A percentile compares a stretch with the other conserved stretches of the same genome.
Conservation (phyloP, 2,888 invertebrate genomes). For the Macropis europaea region DNA sequence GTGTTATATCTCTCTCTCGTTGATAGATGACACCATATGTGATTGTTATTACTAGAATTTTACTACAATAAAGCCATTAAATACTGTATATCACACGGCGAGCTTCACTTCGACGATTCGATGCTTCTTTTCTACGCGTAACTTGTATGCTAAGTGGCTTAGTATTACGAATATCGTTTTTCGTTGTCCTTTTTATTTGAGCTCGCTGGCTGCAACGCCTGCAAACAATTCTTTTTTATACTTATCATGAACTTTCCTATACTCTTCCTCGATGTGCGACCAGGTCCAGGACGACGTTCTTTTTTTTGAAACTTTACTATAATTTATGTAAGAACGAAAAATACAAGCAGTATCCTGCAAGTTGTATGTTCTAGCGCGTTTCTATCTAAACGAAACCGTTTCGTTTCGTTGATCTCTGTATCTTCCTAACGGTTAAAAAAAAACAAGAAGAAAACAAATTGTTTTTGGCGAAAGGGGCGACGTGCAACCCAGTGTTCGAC, state of each 20-base stretch:
- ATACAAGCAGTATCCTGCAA: not conserved
- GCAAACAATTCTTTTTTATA: conserved; percentile 32
- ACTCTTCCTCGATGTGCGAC: conserved; percentile 37
- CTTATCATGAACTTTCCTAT: conserved; percentile 35
- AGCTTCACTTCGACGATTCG: conserved; percentile 57
- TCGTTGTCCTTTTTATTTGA: conserved; percentile 23
- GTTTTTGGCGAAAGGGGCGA: conserved; percentile 31
- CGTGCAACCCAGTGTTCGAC: conserved; percentile 51
- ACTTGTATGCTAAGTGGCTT: conserved; percentile 40
- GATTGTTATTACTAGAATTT: conserved; percentile 80
- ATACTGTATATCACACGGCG: conserved; percentile 62
- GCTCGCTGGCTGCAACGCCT: conserved; percentile 52
- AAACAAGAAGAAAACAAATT: not conserved
- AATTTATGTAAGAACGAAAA: too few relatives aligned
- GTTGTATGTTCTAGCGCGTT: conserved; percentile 11
- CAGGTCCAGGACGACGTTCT: conserved; percentile 4
- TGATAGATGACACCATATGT: conserved; percentile 79
- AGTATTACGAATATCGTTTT: conserved; percentile 28
- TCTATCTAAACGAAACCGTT: conserved; percentile 28
- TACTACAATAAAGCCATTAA: conserved; percentile 78
- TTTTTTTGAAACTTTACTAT: not conserved
- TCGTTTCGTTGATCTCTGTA: conserved; percentile 41
- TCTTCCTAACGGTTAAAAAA: conserved; percentile 9
- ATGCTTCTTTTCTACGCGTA: conserved; percentile 57
- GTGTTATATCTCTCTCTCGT: conserved; percentile 79